Conservation (phyloP, 2,888 invertebrate genomes). For the Dichetophora obliterata region DNA sequence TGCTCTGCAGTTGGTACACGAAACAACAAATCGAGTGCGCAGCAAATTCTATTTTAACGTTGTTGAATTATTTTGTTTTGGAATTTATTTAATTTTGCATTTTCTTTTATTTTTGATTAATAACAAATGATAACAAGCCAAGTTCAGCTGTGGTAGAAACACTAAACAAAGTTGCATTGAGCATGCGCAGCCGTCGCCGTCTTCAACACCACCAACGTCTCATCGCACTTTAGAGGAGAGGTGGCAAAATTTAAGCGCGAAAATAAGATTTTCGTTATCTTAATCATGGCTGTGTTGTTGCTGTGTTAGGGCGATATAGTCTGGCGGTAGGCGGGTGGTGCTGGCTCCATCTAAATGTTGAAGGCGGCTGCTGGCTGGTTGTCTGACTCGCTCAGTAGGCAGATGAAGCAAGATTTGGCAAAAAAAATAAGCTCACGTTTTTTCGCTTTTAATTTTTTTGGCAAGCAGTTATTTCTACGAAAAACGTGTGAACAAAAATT, state of each 20-base stretch:
- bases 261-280: conserved; percentile 29
- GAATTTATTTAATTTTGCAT: conserved; percentile 50
- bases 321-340: not conserved
- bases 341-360: not conserved
- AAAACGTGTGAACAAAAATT: conserved; percentile 34
- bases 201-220: not conserved
- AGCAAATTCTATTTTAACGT: not conserved
- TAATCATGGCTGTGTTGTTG: not conserved
- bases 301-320: not conserved
- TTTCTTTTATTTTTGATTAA: conserved; percentile 60
- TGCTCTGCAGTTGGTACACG: conserved; percentile 2
- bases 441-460: conserved; percentile 21
- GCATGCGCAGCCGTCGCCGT: not conserved
- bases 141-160: conserved; percentile 10
- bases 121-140: conserved; percentile 60
- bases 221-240: not conserved
- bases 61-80: conserved; percentile 1
- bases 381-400: not conserved
- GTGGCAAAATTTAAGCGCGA: conserved; percentile 31
- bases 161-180: not conserved
- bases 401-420: conserved; percentile 9
- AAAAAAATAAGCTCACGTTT: conserved; percentile 34
- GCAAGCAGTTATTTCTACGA: conserved; percentile 4
- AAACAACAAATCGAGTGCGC: conserved; percentile 3
- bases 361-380: not conserved